These are phyloP conservation scores for Caradrina kadenii DNA, from an alignment of 2,888 invertebrate species.

Conservation along the genomic window DNA sequence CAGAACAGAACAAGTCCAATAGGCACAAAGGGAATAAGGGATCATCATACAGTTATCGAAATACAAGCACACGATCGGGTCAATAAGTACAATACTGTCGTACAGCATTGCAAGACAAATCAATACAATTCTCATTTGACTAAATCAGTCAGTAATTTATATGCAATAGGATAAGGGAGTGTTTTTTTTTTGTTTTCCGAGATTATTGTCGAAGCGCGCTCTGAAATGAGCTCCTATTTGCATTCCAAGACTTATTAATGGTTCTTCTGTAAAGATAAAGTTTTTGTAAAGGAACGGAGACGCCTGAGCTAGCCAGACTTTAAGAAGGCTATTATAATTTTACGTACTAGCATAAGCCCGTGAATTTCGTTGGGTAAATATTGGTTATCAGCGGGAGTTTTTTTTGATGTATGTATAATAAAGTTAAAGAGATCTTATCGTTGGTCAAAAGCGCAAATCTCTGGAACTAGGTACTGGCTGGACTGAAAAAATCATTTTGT, in stretches of 20 bases:
- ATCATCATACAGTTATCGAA: not conserved
- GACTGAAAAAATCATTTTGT: no score
- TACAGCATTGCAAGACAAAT: constrained; percentile 24
- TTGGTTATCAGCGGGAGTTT: no score
- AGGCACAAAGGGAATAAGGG: no score
- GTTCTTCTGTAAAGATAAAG: constrained; percentile 7
- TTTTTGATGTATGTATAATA: no score
- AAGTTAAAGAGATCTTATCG: no score
- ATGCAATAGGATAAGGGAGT: constrained; percentile 34
- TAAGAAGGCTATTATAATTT: not conserved
- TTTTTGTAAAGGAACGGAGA: constrained; percentile 3
- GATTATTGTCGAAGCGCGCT: constrained; percentile 36
- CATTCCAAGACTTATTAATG: constrained; percentile 19
- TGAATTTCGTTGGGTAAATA: no score
- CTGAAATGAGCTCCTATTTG: constrained; percentile 31
- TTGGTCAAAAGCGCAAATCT: no score
- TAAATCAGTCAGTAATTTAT: constrained; percentile 48
- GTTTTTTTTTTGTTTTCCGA: constrained; percentile 20
- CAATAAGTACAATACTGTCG: not conserved
- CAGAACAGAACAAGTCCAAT: no score
- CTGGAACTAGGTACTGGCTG: no score
- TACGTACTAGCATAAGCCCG: no score
- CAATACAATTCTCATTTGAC: constrained; percentile 44
- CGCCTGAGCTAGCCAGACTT: not conserved
- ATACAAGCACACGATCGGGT: not conserved